Base-by-base conservation (phyloP, 2,113 vertebrate species). In the Microcebus jonahi region DNA sequence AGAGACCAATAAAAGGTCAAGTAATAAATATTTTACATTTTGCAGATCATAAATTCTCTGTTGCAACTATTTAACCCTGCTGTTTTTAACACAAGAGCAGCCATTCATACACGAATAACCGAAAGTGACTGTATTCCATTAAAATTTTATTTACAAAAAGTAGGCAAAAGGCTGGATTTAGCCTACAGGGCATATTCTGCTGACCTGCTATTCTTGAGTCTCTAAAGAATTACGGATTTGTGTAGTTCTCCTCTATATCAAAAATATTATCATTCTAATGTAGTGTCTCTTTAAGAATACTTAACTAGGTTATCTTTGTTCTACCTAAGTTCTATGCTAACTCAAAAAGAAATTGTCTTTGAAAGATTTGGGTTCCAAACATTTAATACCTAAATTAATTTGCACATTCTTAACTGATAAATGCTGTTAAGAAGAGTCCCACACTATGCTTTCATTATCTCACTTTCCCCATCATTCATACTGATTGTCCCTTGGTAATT, bases 401-500 rank as follows among this genome's bases (percentile, higher is more conserved):
- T 90, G 25, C 34, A 97, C 88, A 96, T 53, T 34, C 61, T 92
- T 85, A 83, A 59, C n/a, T 76, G 39, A 34, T 71, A 68, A 39
- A 77, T 20, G 21, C 70, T 68, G 88, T 96, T 73, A 91, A 87
- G 57, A 23, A 97, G 23, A 82, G 9, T 14, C 45, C 42, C 20
- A n/a, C 39, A 73, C 83, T 96, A 68, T 48, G 75, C 65, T 93
- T 95, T 84, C 71, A 81, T 91, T 80, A 61, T 53, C 45, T 96
- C 85, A 90, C 88, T 65, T 83, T 68, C 81, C 73, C 48, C 83
- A 73, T 90, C 87, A 89, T 88, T 85, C 75, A 88, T 17, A 85
- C 36, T 83, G 90, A 96, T 89, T 96, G 34, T 23, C 90, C 13
- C 76, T 97, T 94, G 87, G 34, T 95, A 97, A 96, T 96, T 97